Evolutionary conservation across 1,140 invertebrate genomes (phyloP).

Genomic region (Bombus ignitus): DNA sequence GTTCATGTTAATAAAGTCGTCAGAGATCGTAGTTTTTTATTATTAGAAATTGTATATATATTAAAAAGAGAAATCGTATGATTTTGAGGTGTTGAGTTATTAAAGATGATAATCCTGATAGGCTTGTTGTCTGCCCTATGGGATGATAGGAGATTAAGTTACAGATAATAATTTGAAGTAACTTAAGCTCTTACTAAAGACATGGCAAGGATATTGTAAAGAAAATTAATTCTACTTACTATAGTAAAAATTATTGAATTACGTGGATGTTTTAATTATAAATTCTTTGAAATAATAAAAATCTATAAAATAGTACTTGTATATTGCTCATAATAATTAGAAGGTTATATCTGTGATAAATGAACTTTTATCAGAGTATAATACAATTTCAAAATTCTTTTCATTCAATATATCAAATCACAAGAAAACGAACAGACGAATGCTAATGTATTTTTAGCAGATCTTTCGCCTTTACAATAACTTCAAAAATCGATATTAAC

Average conservation of each 20-base stretch:
- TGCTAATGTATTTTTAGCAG: not conserved
- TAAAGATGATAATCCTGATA: not conserved
- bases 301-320: not conserved
- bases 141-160: not conserved
- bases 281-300: not conserved
- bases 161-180: not conserved
- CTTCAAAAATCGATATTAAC: not conserved
- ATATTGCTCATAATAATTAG: not conserved
- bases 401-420: too few species aligned
- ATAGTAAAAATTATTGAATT: not conserved
- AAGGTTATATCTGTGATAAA: too few species aligned
- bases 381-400: not conserved
- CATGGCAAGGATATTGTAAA: not conserved
- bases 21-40: not conserved
- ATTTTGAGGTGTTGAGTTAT: too few species aligned
- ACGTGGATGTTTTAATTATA: not conserved
- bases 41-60: not conserved
- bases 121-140: not conserved
- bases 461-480: slow-evolving; percentile 1
- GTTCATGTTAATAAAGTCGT: not conserved
- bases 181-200: not conserved
- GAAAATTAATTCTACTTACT: not conserved
- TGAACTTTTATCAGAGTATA: not conserved
- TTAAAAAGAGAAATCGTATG: too few species aligned
- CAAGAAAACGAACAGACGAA: too few species aligned